Conservation (phyloP, 2,797 vertebrate species). For the Sus cebifrons region DNA sequence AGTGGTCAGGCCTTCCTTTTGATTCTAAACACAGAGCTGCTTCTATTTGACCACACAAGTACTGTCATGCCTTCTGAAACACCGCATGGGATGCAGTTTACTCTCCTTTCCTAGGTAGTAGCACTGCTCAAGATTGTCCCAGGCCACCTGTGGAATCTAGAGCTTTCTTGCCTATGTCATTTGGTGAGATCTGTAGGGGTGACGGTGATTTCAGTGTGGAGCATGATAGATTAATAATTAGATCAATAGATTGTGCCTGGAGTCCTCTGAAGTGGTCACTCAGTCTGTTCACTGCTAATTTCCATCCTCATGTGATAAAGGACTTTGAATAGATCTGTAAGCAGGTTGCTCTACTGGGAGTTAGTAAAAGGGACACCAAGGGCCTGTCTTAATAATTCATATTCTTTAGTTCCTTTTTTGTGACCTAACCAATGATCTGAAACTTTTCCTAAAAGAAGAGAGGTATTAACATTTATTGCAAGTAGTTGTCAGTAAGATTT, state of each 20-base stretch:
- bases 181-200: background rate
- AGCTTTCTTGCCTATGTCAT: background rate
- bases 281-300: background rate
- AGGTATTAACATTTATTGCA: background rate
- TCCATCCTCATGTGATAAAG: background rate
- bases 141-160: background rate
- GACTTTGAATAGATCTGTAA: background rate
- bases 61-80: rapidly evolving
- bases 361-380: background rate
- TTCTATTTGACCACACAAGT: background rate
- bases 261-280: background rate
- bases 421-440: background rate
- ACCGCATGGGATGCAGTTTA: background rate
- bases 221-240: background rate
- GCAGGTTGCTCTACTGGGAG: background rate
- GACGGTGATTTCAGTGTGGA: background rate
- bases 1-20: background rate
- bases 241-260: background rate
- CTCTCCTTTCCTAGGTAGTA: background rate
- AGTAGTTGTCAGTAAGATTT: background rate
- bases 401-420: background rate
- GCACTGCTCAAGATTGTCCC: background rate
- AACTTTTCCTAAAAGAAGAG: background rate
- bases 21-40: background rate
- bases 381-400: background rate